Evolutionary conservation across 2,113 vertebrate genomes (phyloP), one percentile per base, ranked within the genome.

Genomic region (Sylvicapra grimmia): DNA sequence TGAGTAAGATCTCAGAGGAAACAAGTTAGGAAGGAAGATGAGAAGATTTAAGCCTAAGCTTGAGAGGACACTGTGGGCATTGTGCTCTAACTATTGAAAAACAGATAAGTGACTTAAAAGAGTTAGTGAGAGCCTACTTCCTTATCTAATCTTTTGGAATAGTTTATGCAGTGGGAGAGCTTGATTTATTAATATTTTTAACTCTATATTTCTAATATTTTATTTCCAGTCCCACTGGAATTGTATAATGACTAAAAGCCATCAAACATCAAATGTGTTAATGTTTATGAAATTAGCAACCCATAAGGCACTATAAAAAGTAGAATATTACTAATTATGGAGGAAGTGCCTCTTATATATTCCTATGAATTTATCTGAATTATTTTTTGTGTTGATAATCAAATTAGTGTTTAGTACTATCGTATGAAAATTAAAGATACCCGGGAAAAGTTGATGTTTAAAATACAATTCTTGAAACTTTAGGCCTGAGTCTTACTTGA

Each of bases 391-490:
- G 13, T 85, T 19, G 87, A 93, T 47, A 96, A 86, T 96, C 13
- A 93, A 92, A 91, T 96, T 90, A 14, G 68, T 54, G 89, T 83
- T 89, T 96, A 89, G 90, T 89, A 80, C 27, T 65, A 2, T 33
- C 23, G 47, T 72, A 79, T 84, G 29, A 90, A 90, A 92, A 89
- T 93, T 47, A 94, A 96, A 72, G 18, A 8, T 10, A 96, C n/a
- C 16, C 47, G 54, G 29, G 23, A 86, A 92, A 92, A 85, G 29
- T 9, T 90, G 44, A 83, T 61, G 3, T n/a, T 93, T 91, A 51
- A 83, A 61, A 86, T 47, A 16, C 8, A n/a, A 16, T 88, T 51
- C 36, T 91, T 77, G 29, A 61, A 86, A 65, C 59, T 84, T 89
- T 72, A 77, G 25, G 44, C 18, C 51, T 90, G 13, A 51, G 29